Base-by-base conservation (phyloP, 2,888 invertebrate genomes). In the Alcis repandata region DNA sequence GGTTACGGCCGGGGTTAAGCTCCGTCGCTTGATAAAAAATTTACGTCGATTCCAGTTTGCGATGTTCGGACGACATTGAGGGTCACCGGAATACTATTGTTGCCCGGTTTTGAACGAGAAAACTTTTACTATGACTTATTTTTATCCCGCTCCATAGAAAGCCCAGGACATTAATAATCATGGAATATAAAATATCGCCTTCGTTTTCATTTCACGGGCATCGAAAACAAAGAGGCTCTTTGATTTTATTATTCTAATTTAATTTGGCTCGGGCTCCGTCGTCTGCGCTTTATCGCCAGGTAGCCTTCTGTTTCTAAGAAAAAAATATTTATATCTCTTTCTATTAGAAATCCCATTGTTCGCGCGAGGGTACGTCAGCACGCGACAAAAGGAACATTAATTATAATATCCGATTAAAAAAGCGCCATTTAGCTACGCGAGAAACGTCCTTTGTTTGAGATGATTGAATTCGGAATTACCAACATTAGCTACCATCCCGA, bases 351-450 rank as follows among this genome's bases (percentile, higher is more conserved):
- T 88, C 87, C 92, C 87, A 93, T 93, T 93, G 92, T 93, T 93
- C 89, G 90, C 88, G 90, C 91, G 88, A 89, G 91, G 92, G 90
- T 87, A 88, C 87, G 92, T 91, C 92, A 92, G 90, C 92, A 91
- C 92, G 93, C 89, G 92, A 91, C 93, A 92, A 93, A 93, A 92
- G 91, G 88, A 88, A 93, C 94, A 94, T 94, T 93, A 94, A 94
- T 94, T 94, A 94, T 93, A 93, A 93, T 93, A 94, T 94, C 93
- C 93, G 93, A 94, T 94, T 93, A 93, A 92, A 93, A 93, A 93
- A 88, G 70, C 87, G 88, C 88, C 91, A 92, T 92, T 92, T 91
- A 92, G 91, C 85, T 84, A 86, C 87, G 89, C 91, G 86, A 86
- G 90, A 88, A 88, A 83, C 82, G 84, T 84, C 84, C 87, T 92